Evolutionary conservation across 2,797 vertebrate genomes (phyloP).

Genomic region (Strix occidentalis): DNA sequence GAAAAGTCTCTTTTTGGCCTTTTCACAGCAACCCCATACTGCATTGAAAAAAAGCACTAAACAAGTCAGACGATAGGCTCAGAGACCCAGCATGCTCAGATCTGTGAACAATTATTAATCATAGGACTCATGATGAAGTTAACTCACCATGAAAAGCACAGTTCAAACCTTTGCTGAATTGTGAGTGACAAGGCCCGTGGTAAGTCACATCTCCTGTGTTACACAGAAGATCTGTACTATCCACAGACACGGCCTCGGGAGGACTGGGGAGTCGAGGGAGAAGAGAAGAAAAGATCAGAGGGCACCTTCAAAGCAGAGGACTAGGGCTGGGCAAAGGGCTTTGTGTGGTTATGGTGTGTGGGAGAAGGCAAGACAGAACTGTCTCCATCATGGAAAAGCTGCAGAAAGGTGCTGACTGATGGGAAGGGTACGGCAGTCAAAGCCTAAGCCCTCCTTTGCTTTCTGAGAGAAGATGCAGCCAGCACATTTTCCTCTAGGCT

Average conservation of each 20-base stretch:
- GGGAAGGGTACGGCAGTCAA: accelerated
- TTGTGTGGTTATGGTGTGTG: neutral
- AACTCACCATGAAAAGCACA: neutral
- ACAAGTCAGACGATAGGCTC: neutral
- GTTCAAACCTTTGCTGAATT: neutral
- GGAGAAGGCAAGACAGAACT: neutral
- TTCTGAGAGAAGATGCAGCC: neutral
- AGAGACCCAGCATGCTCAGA: neutral
- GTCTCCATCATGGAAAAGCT: neutral
- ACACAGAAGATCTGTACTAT: neutral
- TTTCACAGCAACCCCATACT: neutral
- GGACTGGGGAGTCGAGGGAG: neutral
- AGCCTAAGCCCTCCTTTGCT: neutral
- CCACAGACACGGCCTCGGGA: neutral
- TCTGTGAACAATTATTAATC: neutral
- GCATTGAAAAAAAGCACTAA: neutral
- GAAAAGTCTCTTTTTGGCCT: neutral
- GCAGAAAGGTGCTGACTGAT: neutral
- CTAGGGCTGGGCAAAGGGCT: neutral
- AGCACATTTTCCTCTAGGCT: neutral
- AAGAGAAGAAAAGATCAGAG: neutral
- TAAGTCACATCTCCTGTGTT: neutral
- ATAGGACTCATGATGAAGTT: neutral
- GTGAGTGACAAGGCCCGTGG: neutral
- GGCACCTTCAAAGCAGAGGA: neutral